Base-by-base conservation (phyloP, 2,113 vertebrate species). In the Chiloscyllium plagiosum region DNA sequence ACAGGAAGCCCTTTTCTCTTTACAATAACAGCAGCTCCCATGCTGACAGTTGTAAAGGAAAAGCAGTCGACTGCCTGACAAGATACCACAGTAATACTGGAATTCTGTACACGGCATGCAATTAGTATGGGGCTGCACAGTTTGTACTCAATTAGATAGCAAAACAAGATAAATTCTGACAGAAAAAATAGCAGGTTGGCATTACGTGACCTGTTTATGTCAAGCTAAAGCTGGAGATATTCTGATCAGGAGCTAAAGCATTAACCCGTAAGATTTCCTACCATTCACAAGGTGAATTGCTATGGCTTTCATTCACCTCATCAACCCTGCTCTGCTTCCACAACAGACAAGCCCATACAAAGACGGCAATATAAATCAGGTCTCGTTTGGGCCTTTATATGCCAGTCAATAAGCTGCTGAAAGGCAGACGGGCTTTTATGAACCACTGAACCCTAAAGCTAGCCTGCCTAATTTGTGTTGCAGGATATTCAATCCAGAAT, bases 391-490 rank as follows among this genome's bases (percentile, higher is more conserved):
- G 97, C 96, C 97, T 96, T 97, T 97, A 96, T 96, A 97, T 96
- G 96, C 96, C 97, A 97, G 96, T 97, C 0, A 96, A 97, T 97
- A 98, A 98, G 97, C 97, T 97, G 97, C 96, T 97, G 96, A 97
- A 97, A 97, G 97, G 96, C 96, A 97, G 97, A 97, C 97, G 97
- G 97, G 97, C 97, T 98, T 98, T 98, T 97, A 98, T 97, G 97
- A 98, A 97, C 96, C 97, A 97, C 94, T 98, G 98, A 98, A 98
- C 98, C 98, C 96, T 98, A 97, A 97, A 97, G 97, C 96, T 98
- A 97, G 98, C 97, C 98, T 97, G 97, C 97, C 98, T 98, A 98
- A 97, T 97, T 97, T 98, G 98, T 98, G 97, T 97, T 98, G 97
- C 97, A 97, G 96, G 97, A 97, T 98, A 97, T 98, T 98, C 98